Evolutionary conservation across 2,888 invertebrate genomes (phyloP).

Genomic region (Troides aeacus): DNA sequence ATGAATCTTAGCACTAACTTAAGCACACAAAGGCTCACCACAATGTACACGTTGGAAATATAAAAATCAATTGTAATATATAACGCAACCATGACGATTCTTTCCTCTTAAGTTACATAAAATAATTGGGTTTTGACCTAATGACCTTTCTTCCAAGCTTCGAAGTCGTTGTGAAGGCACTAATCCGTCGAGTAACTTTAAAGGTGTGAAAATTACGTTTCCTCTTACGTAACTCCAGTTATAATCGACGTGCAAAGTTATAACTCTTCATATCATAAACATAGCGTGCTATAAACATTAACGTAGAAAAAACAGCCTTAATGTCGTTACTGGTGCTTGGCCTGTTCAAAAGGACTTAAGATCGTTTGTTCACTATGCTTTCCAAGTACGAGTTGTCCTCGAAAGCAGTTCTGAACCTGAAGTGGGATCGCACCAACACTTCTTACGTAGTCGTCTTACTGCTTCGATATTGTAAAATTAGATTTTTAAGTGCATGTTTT

Average conservation of each 20-base stretch:
- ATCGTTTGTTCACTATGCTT: no score
- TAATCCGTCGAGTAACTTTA: constrained; percentile 1
- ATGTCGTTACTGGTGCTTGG: no score
- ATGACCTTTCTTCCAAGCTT: constrained; percentile 8
- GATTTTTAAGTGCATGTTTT: neutral
- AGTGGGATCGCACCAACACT: neutral
- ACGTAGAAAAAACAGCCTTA: no score
- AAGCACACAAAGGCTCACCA: neutral
- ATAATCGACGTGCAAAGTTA: neutral
- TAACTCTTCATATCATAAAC: no score
- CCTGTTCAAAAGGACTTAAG: no score
- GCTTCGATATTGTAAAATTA: no score
- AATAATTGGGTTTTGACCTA: constrained; percentile 9
- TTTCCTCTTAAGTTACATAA: constrained; percentile 11
- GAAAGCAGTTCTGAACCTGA: neutral
- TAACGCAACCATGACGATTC: neutral
- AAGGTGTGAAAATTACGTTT: constrained; percentile 1
- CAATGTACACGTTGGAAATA: neutral
- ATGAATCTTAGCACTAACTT: neutral
- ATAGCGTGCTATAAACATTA: no score
- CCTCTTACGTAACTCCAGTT: constrained; percentile 4
- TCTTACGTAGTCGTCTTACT: no score
- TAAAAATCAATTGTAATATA: constrained; percentile 15
- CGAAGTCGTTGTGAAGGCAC: neutral
- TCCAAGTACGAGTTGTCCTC: no score